Evolutionary conservation across 1,140 invertebrate genomes (phyloP).

Genomic region (Solen grandis): DNA sequence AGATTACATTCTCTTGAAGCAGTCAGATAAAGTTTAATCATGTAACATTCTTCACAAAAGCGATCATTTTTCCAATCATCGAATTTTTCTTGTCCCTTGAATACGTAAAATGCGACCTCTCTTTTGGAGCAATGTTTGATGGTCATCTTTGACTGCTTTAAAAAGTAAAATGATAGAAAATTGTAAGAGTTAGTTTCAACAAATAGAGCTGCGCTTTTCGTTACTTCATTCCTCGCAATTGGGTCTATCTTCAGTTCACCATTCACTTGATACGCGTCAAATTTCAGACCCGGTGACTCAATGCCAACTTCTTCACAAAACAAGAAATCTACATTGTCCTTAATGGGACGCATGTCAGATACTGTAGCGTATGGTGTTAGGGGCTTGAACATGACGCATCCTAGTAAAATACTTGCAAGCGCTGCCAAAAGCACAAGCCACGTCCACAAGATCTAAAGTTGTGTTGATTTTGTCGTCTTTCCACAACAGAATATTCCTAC

Average conservation of each 20-base stretch:
- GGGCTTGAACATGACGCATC: constrained; percentile 22
- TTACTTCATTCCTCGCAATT: not conserved
- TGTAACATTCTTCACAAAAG: constrained; percentile 38
- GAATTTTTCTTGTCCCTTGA: constrained; percentile 15
- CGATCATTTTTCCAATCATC: constrained; percentile 20
- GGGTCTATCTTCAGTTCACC: not conserved
- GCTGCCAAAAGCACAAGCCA: constrained; percentile 7
- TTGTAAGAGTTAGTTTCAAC: not conserved
- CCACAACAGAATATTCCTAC: constrained; percentile 39
- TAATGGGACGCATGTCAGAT: constrained; percentile 32
- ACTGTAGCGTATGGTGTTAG: not conserved
- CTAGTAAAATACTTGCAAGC: constrained; percentile 5
- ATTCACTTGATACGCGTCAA: constrained; percentile 22
- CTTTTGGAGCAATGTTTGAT: not conserved
- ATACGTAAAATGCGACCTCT: constrained; percentile 5
- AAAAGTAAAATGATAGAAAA: constrained; percentile 29
- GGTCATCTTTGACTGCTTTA: not conserved
- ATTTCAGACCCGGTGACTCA: constrained; percentile 18
- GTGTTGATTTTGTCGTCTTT: constrained; percentile 23
- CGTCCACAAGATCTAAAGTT: constrained; percentile 26
- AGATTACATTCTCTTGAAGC: not conserved
- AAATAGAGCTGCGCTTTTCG: constrained; percentile 21
- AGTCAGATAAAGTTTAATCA: not conserved
- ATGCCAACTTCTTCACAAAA: constrained; percentile 41
- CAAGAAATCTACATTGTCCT: constrained; percentile 34